Base-by-base conservation (phyloP, 2,113 vertebrate genomes). In the Mungos mungo region DNA sequence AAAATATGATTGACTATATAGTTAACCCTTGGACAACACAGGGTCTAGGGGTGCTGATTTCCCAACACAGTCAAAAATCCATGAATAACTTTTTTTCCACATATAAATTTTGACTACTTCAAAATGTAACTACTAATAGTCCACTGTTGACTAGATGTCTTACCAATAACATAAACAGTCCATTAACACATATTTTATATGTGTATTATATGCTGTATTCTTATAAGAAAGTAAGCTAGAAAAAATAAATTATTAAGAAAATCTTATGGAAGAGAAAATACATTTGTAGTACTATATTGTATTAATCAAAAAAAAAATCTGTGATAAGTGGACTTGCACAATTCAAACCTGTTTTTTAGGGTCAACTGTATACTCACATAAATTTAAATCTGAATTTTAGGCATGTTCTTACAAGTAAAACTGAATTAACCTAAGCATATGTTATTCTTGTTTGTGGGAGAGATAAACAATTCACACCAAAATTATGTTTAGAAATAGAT, bases 331-430 rank as follows among this genome's bases (percentile, higher is more conserved):
- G 41, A 47, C 15, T 25, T 31, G 27, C 14, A 47, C 3, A 47
- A 41, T 77, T 77, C 41, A 77, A 18, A 47, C 41, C 15, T 3
- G 7, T 18, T 77, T 77, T 77, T 77, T 14, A 77, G 74, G 15
- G 41, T 77, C 74, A 77, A 77, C 41, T 31, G 27, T 72, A 72
- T 14, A 80, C 4, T 29, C 12, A 72, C 12, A 45, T 65, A 96
- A 84, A 96, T 66, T 94, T 87, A 84, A 72, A 31, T 71, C 21
- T 88, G 29, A 92, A 88, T 90, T 91, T 86, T n/a, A 93, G 50
- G 69, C 45, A 86, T 11, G 7, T 60, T 69, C 54, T 96, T 19
- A 74, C 5, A 87, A 94, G 47, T 27, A 95, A 93, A 92, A 88
- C 29, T 41, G 2, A 90, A 93, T 88, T 79, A 93, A 85, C 19